Base-by-base conservation (phyloP, 2,113 vertebrate species). In the Rhegmatorhina hoffmannsi region DNA sequence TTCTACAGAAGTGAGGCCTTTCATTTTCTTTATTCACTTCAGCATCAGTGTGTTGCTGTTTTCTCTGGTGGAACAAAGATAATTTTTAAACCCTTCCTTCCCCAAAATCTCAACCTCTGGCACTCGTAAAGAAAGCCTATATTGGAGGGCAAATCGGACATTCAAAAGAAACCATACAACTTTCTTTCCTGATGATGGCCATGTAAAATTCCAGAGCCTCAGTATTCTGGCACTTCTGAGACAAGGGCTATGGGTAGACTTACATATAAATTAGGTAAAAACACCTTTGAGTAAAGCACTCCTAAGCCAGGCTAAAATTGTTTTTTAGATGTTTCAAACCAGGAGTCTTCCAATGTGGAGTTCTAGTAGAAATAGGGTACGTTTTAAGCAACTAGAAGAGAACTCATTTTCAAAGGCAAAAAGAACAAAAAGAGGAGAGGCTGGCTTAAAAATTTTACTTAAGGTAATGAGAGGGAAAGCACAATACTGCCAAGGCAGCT, bases 81-180 rank as follows among this genome's bases (percentile, higher is more conserved):
- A 24, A 53, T 49, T 68, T 96, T 79, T 38, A 73, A 87, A 49
- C 3, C 5, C 9, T 60, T 10, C 9, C 10, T 7, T 23, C 16
- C 8, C 2, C 36, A 16, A 43, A 55, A 34, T 79, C 29, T n/a
- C 23, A 33, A 53, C 40, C 36, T 17, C 11, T 84, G 26, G 11
- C 4, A 8, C 9, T 77, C 0, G 0, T 25, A 53, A 6, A 2
- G 14, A n/a, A 46, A 70, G 4, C 19, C 74, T 67, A 55, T 9
- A 20, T 1, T 56, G 23, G 34, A 60, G 25, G 7, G 11, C 6
- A 76, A 40, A 76, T 13, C 31, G 2, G 1, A 0, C 28, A 47
- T 40, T 87, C 19, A 79, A 26, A 87, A 44, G 26, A 53, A 90
- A 43, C 12, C 5, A 9, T 13, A 9, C 2, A 3, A 23, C 26